These are phyloP conservation scores for Philopotamus ludificatus DNA, from an alignment of 1,140 invertebrate genomes.

Conservation along the genomic window DNA sequence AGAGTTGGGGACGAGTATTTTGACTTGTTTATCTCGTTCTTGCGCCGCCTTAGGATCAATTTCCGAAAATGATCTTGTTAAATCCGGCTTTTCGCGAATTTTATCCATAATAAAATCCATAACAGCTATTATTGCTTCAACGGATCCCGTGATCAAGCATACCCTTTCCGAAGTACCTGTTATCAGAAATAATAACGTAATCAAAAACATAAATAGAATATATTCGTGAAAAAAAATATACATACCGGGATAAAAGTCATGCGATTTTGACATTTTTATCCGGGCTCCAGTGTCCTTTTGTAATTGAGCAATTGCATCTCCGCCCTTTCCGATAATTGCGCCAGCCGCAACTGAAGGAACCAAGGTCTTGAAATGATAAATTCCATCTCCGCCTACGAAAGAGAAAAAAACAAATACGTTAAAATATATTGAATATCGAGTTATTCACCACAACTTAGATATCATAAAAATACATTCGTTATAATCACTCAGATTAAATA, in stretches of 20 bases:
- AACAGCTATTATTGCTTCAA: conserved; percentile 90
- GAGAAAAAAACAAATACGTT: background rate
- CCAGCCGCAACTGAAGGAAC: conserved; percentile 94
- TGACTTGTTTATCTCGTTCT: conserved; percentile 87
- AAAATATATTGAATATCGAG: no score
- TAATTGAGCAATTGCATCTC: conserved; percentile 94
- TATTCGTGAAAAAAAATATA: conserved; percentile 22
- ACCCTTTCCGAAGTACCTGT: conserved; percentile 94
- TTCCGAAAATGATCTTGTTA: conserved; percentile 74
- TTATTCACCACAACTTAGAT: no score
- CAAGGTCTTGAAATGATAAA: conserved; percentile 92
- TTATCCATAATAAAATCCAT: conserved; percentile 97
- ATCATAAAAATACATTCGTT: background rate
- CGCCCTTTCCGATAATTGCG: conserved; percentile 96
- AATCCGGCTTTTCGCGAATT: conserved; percentile 95
- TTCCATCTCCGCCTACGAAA: conserved; percentile 65
- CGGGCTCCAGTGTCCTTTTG: conserved; percentile 94
- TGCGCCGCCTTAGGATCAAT: conserved; percentile 68
- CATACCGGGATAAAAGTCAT: conserved; percentile 96
- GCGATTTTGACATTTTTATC: conserved; percentile 98
- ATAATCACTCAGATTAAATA: background rate
- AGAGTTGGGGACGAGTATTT: conserved; percentile 97
- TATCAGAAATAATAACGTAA: conserved; percentile 42
- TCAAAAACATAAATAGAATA: conserved; percentile 5
- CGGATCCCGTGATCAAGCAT: conserved; percentile 92